Evolutionary conservation across 2,113 vertebrate genomes (phyloP).

Genomic region (Stigmatopora nigra): DNA sequence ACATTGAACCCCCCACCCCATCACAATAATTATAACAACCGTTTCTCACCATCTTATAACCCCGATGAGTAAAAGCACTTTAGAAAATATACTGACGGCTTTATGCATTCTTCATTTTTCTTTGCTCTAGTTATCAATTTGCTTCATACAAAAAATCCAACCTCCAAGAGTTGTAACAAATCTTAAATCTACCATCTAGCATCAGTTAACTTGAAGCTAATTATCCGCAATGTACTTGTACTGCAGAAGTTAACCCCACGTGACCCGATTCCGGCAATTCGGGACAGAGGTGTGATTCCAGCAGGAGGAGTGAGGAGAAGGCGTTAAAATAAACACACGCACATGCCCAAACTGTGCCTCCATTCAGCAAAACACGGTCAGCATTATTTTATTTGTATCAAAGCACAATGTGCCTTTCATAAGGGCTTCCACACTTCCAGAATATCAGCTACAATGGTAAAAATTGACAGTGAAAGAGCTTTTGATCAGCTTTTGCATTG

Average conservation of each 20-base stretch:
- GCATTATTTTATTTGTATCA: constrained; percentile 34
- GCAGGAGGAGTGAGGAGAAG: constrained; percentile 25
- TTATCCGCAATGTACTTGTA: not conserved
- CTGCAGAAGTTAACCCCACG: not conserved
- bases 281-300: constrained; percentile 27
- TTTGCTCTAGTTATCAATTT: too few species aligned
- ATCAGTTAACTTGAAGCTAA: not conserved
- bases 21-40: too few species aligned
- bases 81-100: too few species aligned
- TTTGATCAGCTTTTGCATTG: constrained; percentile 12
- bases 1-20: too few species aligned
- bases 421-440: constrained; percentile 30
- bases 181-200: not conserved
- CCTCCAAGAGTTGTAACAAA: not conserved
- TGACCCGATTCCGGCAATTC: not conserved
- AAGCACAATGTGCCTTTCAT: constrained; percentile 41
- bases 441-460: constrained; percentile 31
- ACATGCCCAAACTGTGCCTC: constrained; percentile 32
- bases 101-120: too few species aligned
- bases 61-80: too few species aligned
- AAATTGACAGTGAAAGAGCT: constrained; percentile 31
- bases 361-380: constrained; percentile 37
- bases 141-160: too few species aligned
- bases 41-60: too few species aligned
- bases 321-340: constrained; percentile 41